Evolutionary conservation across 1,140 invertebrate genomes (phyloP), one percentile per base, ranked within the genome.

Genomic region (Bombus ignitus): DNA sequence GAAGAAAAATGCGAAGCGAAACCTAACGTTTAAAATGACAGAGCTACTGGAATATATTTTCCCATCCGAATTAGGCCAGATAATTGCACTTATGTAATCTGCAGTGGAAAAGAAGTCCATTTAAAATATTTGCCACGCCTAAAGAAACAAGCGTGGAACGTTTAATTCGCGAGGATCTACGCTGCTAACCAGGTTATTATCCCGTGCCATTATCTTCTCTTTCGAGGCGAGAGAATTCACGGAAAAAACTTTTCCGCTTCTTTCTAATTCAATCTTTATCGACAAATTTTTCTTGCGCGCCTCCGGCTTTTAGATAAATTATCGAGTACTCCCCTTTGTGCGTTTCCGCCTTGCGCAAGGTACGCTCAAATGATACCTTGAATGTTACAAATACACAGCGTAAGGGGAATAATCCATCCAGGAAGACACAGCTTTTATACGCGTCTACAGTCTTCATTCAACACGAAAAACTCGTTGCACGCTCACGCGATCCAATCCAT

Each of bases 261-360:
- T 57, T 53, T 37, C 42, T 57, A 42, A 83, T 71, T 71, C 35
- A 71, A 83, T 70, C 62, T 70, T 75, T 57, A n/a, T 37, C 18
- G 28, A 70, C 37, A 70, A 15, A 39, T 42, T 42, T 78, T 76
- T 68, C 59, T 28, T 13, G 1, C 3, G 25, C 5, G 47, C 53
- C 59, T 37, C 28, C 22, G 28, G 39, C 42, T 47, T 28, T 42
- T 32, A 77, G 37, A 77, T 39, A 83, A 77, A 70, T 77, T 68
- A 83, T 35, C 53, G n/a, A 83, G 5, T 4, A 13, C 10, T 59
- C 10, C 32, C 65, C 35, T 83, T 76, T 70, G 73, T 83, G 37
- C 59, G 32, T 65, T 83, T 78, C 74, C 74, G 47, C 28, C 65
- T 32, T 37, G 65, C 22, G 44, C 72, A 72, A 44, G 53, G 1